Base-by-base conservation (phyloP, 2,113 vertebrate genomes). In the Okapia johnstoni region DNA sequence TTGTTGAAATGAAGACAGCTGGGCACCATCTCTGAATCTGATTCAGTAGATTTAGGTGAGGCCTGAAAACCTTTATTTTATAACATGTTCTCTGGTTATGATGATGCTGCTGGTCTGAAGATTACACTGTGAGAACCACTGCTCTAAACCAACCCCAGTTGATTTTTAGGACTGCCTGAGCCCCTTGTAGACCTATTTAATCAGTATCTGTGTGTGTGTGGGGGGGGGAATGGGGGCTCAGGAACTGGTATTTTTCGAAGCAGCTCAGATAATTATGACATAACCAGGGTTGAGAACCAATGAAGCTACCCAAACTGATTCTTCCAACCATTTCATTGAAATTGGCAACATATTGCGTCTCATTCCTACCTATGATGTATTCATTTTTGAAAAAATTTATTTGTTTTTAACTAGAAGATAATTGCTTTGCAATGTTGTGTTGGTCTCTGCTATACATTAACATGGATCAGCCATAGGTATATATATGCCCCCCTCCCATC, bases 201-300 rank as follows among this genome's bases (percentile, higher is more conserved):
- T 85, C 3, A 77, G 89, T 60, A 86, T 61, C 13, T 90, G 6
- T 87, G 6, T 55, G 50, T 28, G 61, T 2, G 14, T 52, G 25
- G 25, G 3, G 30, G 21, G 6, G 6, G 2, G 25, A n/a, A n/a
- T n/a, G 2, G 1, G 28, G 21, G 7, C 26, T n/a, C 19, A n/a
- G 54, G 30, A 4, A 73, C 0, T 63, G 94, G 2, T n/a, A 33
- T 21, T 57, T 23, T 73, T 50, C 3, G 0, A 86, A 90, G 48
- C 9, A 17, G 73, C 12, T 96, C 28, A 40, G 14, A 33, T 52
- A 61, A 85, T 90, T 33, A 43, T 10, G 61, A 23, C 8, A 60
- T 21, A 50, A 6, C 15, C 30, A 84, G 17, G 6, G 21, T 16
- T 83, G 30, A 58, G 57, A 88, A 50, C 3, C 48, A 76, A 14